Conservation (phyloP, 2,888 invertebrate genomes). For the Caenorhabditis sp. region DNA sequence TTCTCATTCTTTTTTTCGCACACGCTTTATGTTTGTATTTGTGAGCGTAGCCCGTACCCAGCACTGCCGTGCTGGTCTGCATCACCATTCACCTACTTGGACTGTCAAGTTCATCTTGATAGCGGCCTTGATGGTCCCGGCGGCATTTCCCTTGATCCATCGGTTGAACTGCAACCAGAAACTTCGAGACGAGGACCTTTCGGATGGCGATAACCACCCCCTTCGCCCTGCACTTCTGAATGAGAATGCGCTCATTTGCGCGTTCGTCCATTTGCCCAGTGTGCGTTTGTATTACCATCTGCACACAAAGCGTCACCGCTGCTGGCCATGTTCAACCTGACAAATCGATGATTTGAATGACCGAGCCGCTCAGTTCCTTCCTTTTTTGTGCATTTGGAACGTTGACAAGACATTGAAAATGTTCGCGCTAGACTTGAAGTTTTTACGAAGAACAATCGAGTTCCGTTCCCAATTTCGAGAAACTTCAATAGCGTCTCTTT, state of each 20-base stretch:
- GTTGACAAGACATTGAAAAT: no score
- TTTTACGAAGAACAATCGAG: no score
- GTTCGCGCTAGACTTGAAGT: no score
- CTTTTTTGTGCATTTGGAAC: constrained; percentile 1
- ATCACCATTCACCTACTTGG: constrained; percentile 11
- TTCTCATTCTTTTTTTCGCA: no score
- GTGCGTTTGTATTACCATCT: constrained; percentile 43
- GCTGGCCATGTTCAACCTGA: not conserved
- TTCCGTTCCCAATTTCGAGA: no score
- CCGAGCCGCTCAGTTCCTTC: constrained; percentile 10
- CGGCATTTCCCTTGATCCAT: not conserved
- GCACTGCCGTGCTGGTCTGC: constrained; percentile 24
- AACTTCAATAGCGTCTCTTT: no score
- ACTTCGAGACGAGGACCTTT: no score
- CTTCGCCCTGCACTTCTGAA: not conserved
- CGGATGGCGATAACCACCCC: not conserved
- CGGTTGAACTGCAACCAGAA: not conserved
- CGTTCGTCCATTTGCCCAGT: constrained; percentile 1
- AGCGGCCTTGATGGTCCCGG: not conserved
- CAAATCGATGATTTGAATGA: constrained; percentile 1
- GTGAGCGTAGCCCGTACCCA: constrained; percentile 38
- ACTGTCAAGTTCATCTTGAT: not conserved
- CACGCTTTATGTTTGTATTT: constrained; percentile 50
- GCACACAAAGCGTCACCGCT: constrained; percentile 13
- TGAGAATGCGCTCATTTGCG: constrained; percentile 12